These are phyloP conservation scores for Loripinus fragilis DNA, from an alignment of 2,888 invertebrate species.

Conservation along the genomic window DNA sequence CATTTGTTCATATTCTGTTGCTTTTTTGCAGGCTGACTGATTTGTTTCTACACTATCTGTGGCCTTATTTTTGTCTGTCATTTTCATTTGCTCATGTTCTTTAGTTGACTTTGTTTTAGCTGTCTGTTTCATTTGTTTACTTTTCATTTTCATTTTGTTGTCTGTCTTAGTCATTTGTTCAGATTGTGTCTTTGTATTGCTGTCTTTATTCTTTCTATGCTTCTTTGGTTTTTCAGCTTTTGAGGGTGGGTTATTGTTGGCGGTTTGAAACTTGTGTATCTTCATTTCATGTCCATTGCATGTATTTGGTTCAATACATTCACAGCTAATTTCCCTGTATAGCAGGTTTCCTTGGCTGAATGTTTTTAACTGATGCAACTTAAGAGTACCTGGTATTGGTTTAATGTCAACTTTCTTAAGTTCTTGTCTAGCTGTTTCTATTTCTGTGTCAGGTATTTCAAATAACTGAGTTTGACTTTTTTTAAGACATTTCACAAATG, in stretches of 20 bases:
- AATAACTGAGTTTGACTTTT: neutral
- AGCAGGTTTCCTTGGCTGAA: neutral
- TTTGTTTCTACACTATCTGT: too few species aligned
- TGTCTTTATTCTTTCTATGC: neutral
- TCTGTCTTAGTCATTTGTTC: neutral
- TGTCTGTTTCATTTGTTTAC: neutral
- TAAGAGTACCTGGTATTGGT: constrained; percentile 16
- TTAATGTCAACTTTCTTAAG: constrained; percentile 30
- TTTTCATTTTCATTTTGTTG: neutral
- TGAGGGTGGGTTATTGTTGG: neutral
- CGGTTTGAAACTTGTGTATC: neutral
- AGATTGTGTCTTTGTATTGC: neutral
- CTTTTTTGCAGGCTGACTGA: too few species aligned
- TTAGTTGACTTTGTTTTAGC: too few species aligned
- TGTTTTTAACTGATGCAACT: constrained; percentile 22
- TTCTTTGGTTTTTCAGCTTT: neutral
- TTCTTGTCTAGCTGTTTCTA: neutral
- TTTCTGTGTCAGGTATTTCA: constrained; percentile 5
- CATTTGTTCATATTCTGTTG: neutral
- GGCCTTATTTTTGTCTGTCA: too few species aligned
- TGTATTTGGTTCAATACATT: constrained; percentile 1
- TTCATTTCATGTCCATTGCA: constrained; percentile 21
- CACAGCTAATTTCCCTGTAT: constrained; percentile 28
- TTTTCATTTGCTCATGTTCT: too few species aligned
- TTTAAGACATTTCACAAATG: neutral